These are phyloP conservation scores for Leucophenga maculata DNA, from an alignment of 2,888 invertebrate species.

Conservation along the genomic window DNA sequence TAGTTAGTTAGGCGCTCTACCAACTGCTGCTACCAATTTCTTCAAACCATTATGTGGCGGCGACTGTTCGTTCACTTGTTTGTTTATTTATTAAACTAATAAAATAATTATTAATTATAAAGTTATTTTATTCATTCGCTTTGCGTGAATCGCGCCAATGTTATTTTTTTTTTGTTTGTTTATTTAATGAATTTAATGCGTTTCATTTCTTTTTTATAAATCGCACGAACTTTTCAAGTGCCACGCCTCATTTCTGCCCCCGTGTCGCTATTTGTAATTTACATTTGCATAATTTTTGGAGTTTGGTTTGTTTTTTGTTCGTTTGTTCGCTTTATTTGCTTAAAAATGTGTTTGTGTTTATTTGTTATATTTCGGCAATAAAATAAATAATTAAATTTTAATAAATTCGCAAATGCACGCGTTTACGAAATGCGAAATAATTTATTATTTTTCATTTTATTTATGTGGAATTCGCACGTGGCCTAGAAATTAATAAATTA, in stretches of 20 bases:
- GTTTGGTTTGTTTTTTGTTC: too few species aligned
- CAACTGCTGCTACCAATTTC: background rate
- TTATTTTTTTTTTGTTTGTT: background rate
- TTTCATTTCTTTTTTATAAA: constrained; percentile 5
- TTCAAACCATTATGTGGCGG: too few species aligned
- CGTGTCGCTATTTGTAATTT: too few species aligned
- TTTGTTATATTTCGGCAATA: too few species aligned
- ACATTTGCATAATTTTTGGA: too few species aligned
- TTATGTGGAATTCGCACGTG: constrained; percentile 29
- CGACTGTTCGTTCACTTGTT: background rate
- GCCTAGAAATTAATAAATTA: background rate
- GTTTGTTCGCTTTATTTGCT: too few species aligned
- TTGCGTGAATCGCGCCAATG: background rate
- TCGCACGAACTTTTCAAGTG: background rate
- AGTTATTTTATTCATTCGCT: constrained; percentile 20
- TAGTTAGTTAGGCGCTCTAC: too few species aligned
- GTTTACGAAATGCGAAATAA: too few species aligned
- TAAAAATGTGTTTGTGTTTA: too few species aligned
- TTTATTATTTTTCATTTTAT: too few species aligned
- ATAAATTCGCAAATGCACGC: too few species aligned
- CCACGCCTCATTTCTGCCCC: background rate
- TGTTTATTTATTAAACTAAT: constrained; percentile 35
- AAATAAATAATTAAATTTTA: too few species aligned
- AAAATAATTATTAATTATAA: constrained; percentile 44
- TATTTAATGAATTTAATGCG: background rate